Evolutionary conservation across 2,113 vertebrate genomes (phyloP), one percentile per base, ranked within the genome.

Genomic region (Pelmatolapia mariae): DNA sequence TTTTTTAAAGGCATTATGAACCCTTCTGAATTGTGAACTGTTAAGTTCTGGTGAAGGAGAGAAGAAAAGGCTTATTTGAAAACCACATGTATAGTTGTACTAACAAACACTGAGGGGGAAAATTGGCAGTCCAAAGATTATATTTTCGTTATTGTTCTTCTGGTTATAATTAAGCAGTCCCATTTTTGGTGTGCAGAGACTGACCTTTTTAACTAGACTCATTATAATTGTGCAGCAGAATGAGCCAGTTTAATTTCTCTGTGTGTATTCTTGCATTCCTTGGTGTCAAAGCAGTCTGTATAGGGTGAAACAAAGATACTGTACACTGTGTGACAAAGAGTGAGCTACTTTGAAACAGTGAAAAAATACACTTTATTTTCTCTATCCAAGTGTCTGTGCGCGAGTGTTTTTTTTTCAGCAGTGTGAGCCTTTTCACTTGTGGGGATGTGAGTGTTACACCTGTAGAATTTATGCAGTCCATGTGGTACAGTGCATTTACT

Each of bases 121-220:
- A 97, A 97, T 96, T 97, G 96, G 96, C 97, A 97, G 97, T 97
- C 98, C 97, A 98, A 99, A 98, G 98, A 98, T 91, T 92, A 53
- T 81, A 18, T 36, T 90, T 78, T 91, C 22, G 3, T 91, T 91
- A 29, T 90, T 86, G 8, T 87, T 86, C n/a, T 91, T 66, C 45
- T 86, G 83, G 52, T 91, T 83, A 45, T 96, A 94, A 92, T 91
- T 40, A 85, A 90, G 38, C 73, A 79, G 89, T 91, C 63, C 94
- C 95, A 82, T 78, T 56, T 68, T 59, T 87, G 84, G 73, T 47
- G 83, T 71, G 36, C 82, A 88, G 47, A 84, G 19, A 59, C 71
- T 83, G 80, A 87, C 36, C 31, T 84, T 57, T 36, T 82, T 84
- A 43, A 47, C 18, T 29, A 7, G 8, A 43, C 33, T 80, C 33